Conservation (phyloP, 2,888 invertebrate genomes). For the Metopia argyrocephala region DNA sequence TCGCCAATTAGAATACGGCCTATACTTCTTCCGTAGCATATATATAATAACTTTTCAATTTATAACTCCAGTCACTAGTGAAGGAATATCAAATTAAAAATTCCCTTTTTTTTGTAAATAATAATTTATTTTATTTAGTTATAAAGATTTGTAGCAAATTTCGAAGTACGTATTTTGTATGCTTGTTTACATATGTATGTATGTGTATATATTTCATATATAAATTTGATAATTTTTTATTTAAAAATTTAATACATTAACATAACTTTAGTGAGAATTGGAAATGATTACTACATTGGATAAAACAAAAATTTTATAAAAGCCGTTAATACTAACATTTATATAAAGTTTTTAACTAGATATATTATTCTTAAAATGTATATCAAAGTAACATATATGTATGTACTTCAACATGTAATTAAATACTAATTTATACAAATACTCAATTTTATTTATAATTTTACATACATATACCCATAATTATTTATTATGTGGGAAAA, state of each 20-base stretch:
- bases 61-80: neutral
- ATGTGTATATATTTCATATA: slow-evolving; percentile 32
- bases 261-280: slow-evolving; percentile 1
- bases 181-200: slow-evolving; percentile 1
- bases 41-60: no score
- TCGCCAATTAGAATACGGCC: no score
- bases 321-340: slow-evolving; percentile 7
- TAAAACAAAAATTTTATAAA: slow-evolving; percentile 23
- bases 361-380: neutral
- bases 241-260: neutral
- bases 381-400: neutral
- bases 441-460: slow-evolving; percentile 34
- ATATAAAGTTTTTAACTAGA: neutral
- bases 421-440: slow-evolving; percentile 38
- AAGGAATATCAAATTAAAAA: neutral
- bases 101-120: slow-evolving; percentile 33
- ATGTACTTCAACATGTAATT: neutral
- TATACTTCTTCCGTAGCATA: no score
- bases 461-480: slow-evolving; percentile 29
- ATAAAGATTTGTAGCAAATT: slow-evolving; percentile 39
- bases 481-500: slow-evolving; percentile 19
- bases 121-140: slow-evolving; percentile 46
- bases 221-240: neutral
- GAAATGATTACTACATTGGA: neutral
- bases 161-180: slow-evolving; percentile 48